Evolutionary conservation across 2,113 vertebrate genomes (phyloP).

Genomic region (Peromyscus leucopus): DNA sequence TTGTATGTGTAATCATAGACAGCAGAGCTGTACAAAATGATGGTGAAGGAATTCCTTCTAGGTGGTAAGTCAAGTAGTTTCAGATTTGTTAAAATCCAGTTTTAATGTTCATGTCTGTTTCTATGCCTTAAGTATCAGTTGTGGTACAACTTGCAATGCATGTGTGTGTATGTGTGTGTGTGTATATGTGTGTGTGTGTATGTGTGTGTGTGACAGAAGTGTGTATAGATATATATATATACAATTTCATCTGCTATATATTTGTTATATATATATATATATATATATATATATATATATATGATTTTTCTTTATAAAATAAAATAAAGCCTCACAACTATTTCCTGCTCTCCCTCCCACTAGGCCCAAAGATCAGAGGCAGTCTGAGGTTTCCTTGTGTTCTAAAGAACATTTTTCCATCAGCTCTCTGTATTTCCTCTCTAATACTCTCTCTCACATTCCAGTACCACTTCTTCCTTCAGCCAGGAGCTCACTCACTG

Average conservation of each 20-base stretch:
- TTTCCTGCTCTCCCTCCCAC: neutral
- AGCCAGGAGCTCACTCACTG: slow-evolving; percentile 22
- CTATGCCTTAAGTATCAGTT: neutral
- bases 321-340: neutral
- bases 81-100: neutral
- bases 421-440: neutral
- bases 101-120: neutral
- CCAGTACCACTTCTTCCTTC: neutral
- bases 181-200: neutral
- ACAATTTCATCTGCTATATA: no score
- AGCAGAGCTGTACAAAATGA: neutral
- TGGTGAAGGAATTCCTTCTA: neutral
- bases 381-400: slow-evolving; percentile 10
- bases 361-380: neutral
- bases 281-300: neutral
- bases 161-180: neutral
- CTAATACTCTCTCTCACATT: neutral
- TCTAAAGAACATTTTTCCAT: neutral
- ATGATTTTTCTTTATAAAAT: neutral
- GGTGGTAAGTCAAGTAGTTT: neutral
- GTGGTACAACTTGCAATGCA: neutral
- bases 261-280: neutral
- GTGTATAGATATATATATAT: neutral
- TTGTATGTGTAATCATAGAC: neutral
- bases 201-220: neutral